Base-by-base conservation (phyloP, 1,140 invertebrate genomes). In the Lepidurus apus region DNA sequence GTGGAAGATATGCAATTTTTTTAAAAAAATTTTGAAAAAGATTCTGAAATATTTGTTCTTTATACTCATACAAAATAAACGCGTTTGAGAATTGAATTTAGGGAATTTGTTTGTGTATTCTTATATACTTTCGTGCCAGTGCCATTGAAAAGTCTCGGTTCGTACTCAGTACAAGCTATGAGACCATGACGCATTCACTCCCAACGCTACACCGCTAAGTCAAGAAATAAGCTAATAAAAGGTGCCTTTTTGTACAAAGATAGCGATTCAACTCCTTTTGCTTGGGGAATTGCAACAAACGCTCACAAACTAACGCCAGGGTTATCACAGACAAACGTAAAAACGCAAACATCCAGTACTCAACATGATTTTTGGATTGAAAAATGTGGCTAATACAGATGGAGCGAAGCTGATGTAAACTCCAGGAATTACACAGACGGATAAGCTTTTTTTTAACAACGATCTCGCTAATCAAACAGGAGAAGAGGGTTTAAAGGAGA, bases 251-350 rank as follows among this genome's bases (percentile, higher is more conserved):
- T 65, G 53, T 65, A 65, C 13, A 65, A 65, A n/a, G n/a, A 65
- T 34, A 34, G 34, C 34, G 34, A 34, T 34, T 34, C 2, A 34
- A 34, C 34, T 34, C 3, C 34, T 34, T 34, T n/a, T n/a, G n/a
- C n/a, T n/a, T n/a, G 2, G 34, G 34, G 21, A 65, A 65, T 65
- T 65, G 13, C 53, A n/a, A 13, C 53, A 65, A 65, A 17, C 17
- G 21, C 21, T 65, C 53, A n/a, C 13, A 65, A 65, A 65, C 34
- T 34, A 34, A 65, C 53, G 53, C 13, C 53, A 65, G 53, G 53
- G 13, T 65, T 65, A 65, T 65, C 53, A 65, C 53, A 65, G 53
- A 65, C 53, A 65, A 65, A 65, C 53, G 53, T 65, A 65, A 65
- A 65, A 65, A 65, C 53, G 53, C 53, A 65, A 21, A 65, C 53